Evolutionary conservation across 2,888 invertebrate genomes (phyloP).

Genomic region (Xanthorhoe spadicearia): DNA sequence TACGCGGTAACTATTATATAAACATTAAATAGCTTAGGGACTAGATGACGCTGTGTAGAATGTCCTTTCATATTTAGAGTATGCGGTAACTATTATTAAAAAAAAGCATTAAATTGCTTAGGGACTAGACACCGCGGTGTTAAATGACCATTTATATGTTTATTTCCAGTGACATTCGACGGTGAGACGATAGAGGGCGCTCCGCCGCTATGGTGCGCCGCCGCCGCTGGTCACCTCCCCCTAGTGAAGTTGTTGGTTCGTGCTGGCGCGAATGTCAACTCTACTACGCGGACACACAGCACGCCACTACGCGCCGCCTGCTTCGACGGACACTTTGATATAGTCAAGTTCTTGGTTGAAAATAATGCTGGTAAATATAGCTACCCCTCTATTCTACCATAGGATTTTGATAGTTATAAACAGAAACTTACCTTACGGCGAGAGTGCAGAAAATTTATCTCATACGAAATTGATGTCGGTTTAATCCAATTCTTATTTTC

Average conservation of each 20-base stretch:
- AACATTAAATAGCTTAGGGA: no score
- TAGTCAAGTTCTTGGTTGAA: conserved; percentile 96
- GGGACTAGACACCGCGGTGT: no score
- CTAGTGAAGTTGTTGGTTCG: conserved; percentile 93
- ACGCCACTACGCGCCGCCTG: conserved; percentile 98
- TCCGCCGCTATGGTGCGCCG: conserved; percentile 98
- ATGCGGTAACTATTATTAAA: no score
- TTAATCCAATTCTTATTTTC: no score
- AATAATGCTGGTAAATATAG: conserved; percentile 90
- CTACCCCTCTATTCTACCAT: no score
- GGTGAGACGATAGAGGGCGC: conserved; percentile 98
- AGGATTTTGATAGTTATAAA: no score
- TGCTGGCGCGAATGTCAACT: conserved; percentile 96
- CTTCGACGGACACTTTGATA: conserved; percentile 97
- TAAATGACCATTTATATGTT: background rate
- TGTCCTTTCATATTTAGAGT: background rate
- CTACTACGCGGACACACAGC: conserved; percentile 96
- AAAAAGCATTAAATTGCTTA: no score
- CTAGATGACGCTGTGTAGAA: no score
- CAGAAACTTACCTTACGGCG: no score
- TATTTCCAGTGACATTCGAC: conserved; percentile 94
- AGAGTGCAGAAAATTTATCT: background rate
- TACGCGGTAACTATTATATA: no score
- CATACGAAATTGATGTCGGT: no score
- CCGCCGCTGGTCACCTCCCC: conserved; percentile 96